Evolutionary conservation across 2,797 vertebrate genomes (phyloP).

Genomic region (Ctenochaetus hawaiiensis): DNA sequence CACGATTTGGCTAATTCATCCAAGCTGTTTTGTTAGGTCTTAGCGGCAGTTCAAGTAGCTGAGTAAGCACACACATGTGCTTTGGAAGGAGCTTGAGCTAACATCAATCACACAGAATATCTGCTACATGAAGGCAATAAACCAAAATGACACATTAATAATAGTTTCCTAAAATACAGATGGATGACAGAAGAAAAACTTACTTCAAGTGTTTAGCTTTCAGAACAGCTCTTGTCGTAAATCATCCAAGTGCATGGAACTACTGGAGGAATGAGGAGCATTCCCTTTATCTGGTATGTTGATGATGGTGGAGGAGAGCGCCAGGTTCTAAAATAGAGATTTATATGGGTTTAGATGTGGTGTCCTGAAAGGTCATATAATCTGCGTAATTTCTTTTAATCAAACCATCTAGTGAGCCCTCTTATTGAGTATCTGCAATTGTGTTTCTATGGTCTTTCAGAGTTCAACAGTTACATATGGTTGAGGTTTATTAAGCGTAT

Average conservation of each 20-base stretch:
- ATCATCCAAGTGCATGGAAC: neutral
- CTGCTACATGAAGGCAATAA: neutral
- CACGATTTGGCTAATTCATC: conserved; percentile 20
- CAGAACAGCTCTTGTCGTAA: neutral
- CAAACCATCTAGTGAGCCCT: neutral
- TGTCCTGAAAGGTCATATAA: neutral
- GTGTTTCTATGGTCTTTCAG: too few species aligned
- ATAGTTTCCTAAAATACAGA: neutral
- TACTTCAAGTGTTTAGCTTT: neutral
- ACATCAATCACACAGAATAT: conserved; percentile 13
- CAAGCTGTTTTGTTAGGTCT: conserved; percentile 31
- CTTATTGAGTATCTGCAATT: too few species aligned
- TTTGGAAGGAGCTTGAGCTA: neutral
- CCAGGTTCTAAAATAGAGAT: neutral
- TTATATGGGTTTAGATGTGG: neutral
- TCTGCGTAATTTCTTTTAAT: neutral
- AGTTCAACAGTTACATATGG: too few species aligned
- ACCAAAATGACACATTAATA: neutral
- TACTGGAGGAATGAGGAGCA: neutral
- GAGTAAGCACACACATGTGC: conserved; percentile 33
- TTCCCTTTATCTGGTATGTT: neutral
- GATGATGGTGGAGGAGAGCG: neutral
- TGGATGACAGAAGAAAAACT: neutral
- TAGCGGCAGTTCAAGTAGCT: conserved; percentile 27
- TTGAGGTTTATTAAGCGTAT: too few species aligned